Percentiles rank a stretch among this genome's conserved stretches.
Evolutionary conservation across 2,888 invertebrate genomes (phyloP).

Genomic region (Beris chalybata): DNA sequence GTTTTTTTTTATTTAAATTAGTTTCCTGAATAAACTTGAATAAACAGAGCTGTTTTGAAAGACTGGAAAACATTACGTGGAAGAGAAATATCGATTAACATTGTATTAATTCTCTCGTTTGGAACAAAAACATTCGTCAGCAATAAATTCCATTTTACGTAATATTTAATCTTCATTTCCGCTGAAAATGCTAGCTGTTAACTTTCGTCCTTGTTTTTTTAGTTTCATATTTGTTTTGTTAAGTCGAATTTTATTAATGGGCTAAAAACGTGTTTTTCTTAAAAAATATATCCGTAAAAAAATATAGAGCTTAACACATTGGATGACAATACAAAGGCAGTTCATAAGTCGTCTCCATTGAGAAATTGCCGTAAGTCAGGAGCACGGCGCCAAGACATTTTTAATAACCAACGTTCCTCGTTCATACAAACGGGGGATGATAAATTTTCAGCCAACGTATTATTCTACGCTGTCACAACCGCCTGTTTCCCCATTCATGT

Average conservation of each 20-base stretch:
- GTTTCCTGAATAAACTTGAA: too few species aligned
- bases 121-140: too few species aligned
- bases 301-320: not conserved
- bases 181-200: too few species aligned
- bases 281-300: not conserved
- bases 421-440: constrained; percentile 33
- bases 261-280: constrained; percentile 21
- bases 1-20: too few species aligned
- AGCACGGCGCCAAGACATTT: constrained; percentile 26
- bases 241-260: constrained; percentile 29
- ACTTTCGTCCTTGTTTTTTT: too few species aligned
- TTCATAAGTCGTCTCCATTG: constrained; percentile 24
- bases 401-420: constrained; percentile 34
- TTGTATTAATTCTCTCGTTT: too few species aligned
- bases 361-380: constrained; percentile 9
- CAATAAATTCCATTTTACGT: too few species aligned
- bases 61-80: too few species aligned
- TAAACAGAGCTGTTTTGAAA: too few species aligned
- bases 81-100: too few species aligned
- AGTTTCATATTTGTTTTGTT: too few species aligned
- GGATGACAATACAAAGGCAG: constrained; percentile 28
- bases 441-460: constrained; percentile 36
- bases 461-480: constrained; percentile 39
- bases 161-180: too few species aligned
- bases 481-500: constrained; percentile 31